Base-by-base conservation (phyloP, 2,797 vertebrate species). In the Phoxinus dragarum region DNA sequence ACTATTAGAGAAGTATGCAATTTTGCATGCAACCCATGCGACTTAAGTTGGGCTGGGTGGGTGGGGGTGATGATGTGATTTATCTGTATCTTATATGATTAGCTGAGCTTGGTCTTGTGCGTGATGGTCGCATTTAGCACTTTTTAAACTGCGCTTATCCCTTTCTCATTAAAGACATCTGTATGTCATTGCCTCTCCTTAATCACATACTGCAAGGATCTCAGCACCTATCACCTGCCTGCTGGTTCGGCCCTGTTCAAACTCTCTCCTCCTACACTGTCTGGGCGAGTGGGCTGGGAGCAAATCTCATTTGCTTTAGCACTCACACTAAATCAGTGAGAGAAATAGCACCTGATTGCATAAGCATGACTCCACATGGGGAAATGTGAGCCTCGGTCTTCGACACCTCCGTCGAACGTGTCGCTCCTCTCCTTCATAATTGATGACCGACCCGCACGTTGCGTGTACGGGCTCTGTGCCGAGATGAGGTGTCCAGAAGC, bases 241-340 rank as follows among this genome's bases (percentile, higher is more conserved):
- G 61, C 73, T 67, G 44, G 67, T 88, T 44, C 59, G 56, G 86
- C 38, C 80, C 54, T 64, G 49, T 84, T 76, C 54, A 56, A 52
- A 34, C 77, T 88, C 67, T 67, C 81, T 76, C 83, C 80, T 64
- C 90, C 89, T 79, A 81, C 83, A 86, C 85, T 85, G 86, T 87
- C 80, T 80, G 80, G 75, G 81, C 17, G 81, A 76, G 81, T 84
- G 84, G 84, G 87, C 66, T 31, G 21, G 12, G 54, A 76, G 83
- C 85, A 88, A 85, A 86, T 85, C 89, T 88, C 87, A 86, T 88
- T 90, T 87, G 87, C 88, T 90, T 88, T 88, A 89, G 86, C 86
- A 64, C 86, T 88, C 81, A 85, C 84, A 61, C 84, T 86, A 88
- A 90, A 89, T 90, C 79, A 88, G 77, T 82, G 82, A 84, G 83